These are phyloP conservation scores for Peucedramus taeniatus DNA, from an alignment of 2,113 vertebrate species.

Conservation along the genomic window DNA sequence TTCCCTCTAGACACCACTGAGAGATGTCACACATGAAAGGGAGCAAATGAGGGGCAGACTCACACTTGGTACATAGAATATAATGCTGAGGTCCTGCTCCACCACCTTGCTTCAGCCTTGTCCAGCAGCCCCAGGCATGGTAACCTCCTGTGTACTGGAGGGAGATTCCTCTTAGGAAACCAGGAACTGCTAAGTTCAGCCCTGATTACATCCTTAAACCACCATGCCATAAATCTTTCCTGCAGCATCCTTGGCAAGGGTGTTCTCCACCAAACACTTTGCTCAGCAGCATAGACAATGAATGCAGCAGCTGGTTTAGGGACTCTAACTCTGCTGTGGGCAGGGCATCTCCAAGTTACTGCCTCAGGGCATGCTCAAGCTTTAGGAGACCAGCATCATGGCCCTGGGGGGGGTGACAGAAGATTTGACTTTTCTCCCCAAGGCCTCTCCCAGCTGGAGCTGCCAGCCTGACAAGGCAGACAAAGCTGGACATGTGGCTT, in stretches of 20 bases:
- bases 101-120: background rate
- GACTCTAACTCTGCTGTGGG: background rate
- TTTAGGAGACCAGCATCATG: accelerated
- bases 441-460: no score
- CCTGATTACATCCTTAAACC: background rate
- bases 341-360: background rate
- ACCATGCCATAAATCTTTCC: background rate
- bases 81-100: background rate
- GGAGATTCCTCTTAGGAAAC: background rate
- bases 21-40: background rate
- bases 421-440: background rate
- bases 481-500: accelerated
- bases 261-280: background rate
- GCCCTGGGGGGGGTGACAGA: background rate
- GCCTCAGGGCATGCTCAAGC: accelerated
- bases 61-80: background rate
- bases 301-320: background rate
- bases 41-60: background rate
- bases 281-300: accelerated
- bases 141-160: background rate
- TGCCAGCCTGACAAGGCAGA: background rate
- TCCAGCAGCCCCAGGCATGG: background rate
- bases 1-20: background rate
- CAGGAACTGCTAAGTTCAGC: background rate
- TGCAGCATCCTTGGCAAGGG: background rate